Evolutionary conservation across 2,113 vertebrate species (phyloP).

Genomic region (Pithys albifrons): DNA sequence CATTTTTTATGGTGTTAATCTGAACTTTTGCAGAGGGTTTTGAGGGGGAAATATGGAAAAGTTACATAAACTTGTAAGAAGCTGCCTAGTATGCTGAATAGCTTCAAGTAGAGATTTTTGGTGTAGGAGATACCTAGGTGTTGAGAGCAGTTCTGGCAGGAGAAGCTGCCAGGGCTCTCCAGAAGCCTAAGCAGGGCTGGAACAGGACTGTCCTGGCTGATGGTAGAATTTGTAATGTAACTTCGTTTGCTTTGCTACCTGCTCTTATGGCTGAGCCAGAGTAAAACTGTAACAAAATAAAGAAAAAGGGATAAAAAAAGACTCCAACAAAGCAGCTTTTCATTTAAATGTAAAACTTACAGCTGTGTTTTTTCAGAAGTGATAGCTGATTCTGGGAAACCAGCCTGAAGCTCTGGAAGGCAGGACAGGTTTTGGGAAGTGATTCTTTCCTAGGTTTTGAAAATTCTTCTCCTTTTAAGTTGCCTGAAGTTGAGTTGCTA

Average conservation of each 20-base stretch:
- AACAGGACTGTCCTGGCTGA: background rate
- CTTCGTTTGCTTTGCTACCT: background rate
- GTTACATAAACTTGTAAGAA: background rate
- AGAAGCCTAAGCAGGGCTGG: background rate
- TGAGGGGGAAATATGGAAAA: background rate
- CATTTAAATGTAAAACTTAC: background rate
- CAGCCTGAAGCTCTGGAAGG: background rate
- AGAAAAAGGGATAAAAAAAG: background rate
- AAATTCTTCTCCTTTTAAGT: background rate
- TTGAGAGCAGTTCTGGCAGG: constrained; percentile 5
- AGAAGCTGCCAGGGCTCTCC: background rate
- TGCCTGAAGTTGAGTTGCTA: background rate
- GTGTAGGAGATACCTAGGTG: background rate
- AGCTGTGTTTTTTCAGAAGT: background rate
- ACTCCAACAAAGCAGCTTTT: background rate
- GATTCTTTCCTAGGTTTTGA: background rate
- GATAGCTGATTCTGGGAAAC: constrained; percentile 1
- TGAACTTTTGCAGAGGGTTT: background rate
- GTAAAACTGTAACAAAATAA: background rate
- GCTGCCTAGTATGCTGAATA: background rate
- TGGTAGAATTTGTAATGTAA: constrained; percentile 8
- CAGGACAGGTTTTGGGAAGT: background rate
- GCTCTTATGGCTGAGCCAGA: background rate
- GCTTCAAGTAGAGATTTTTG: background rate
- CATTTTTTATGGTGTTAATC: background rate